Conservation (phyloP, 64 coral and sea anemone genomes). For the Dendronephthya gigantea region DNA sequence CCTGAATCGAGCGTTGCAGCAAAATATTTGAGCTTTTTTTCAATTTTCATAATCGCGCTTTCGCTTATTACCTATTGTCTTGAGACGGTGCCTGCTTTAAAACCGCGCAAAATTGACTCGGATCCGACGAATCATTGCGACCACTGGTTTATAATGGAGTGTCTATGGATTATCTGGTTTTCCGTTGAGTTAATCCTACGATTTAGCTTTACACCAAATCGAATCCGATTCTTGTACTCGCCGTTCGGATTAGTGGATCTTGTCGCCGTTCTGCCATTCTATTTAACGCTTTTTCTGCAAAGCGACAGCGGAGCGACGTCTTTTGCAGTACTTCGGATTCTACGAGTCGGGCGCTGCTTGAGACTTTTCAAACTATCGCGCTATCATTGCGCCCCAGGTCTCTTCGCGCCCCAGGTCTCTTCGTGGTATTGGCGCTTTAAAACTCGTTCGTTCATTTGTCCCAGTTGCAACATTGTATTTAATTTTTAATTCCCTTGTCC, state of each 20-base stretch:
- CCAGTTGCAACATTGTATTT: no score
- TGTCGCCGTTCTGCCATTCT: slow-evolving; percentile 54
- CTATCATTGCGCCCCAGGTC: slow-evolving; percentile 51
- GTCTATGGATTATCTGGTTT: slow-evolving; percentile 51
- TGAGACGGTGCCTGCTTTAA: slow-evolving; percentile 46
- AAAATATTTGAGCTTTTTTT: slow-evolving; percentile 24
- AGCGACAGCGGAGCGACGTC: not conserved
- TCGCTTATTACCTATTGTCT: slow-evolving; percentile 38
- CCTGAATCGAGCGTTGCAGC: not conserved
- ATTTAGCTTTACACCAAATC: slow-evolving; percentile 32
- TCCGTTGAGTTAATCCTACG: slow-evolving; percentile 56
- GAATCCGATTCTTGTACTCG: slow-evolving; percentile 30
- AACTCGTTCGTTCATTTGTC: no score
- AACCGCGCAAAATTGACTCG: not conserved
- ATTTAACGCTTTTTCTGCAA: slow-evolving; percentile 31
- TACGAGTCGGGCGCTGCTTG: slow-evolving; percentile 42
- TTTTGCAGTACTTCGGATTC: slow-evolving; percentile 10
- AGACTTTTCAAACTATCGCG: slow-evolving; percentile 72
- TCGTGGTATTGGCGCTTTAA: no score
- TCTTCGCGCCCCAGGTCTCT: no score
- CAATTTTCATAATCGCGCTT: slow-evolving; percentile 40
- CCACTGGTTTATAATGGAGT: slow-evolving; percentile 53
- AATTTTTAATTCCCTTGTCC: no score
- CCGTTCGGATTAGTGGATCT: slow-evolving; percentile 56
- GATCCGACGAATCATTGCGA: not conserved